Percentiles rank a stretch among this genome's conserved stretches.
Conservation (phyloP, 2,888 invertebrate genomes). For the Agrochola lychnidis region DNA sequence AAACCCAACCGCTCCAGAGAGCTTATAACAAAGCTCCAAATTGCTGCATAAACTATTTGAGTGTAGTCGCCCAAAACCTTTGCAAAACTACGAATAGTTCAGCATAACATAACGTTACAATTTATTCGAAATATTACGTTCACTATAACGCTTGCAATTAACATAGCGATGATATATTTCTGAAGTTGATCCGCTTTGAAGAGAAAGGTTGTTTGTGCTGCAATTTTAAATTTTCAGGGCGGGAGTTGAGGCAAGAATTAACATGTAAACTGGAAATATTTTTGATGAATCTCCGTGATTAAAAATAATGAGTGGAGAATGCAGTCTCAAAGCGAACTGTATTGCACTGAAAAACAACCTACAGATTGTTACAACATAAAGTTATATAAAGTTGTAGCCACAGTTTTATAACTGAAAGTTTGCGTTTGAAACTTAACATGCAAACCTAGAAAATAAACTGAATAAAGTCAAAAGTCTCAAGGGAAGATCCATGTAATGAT, state of each 20-base stretch:
- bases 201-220: slow-evolving; percentile 42
- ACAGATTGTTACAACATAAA: neutral
- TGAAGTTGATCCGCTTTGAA: slow-evolving; percentile 54
- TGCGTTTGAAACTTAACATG: neutral
- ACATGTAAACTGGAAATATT: slow-evolving; percentile 43
- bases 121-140: slow-evolving; percentile 35
- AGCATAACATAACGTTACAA: slow-evolving; percentile 3
- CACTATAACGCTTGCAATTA: slow-evolving; percentile 48
- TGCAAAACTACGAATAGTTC: slow-evolving; percentile 25
- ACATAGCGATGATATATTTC: slow-evolving; percentile 47
- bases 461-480: neutral
- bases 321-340: slow-evolving; percentile 2
- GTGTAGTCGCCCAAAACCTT: slow-evolving; percentile 26
- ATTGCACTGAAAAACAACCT: neutral
- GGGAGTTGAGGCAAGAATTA: slow-evolving; percentile 19
- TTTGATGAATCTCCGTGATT: slow-evolving; percentile 24
- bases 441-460: neutral
- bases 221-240: slow-evolving; percentile 36
- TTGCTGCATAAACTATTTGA: slow-evolving; percentile 55
- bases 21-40: slow-evolving; percentile 59
- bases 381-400: neutral
- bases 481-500: neutral
- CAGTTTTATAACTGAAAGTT: neutral
- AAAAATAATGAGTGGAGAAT: slow-evolving; percentile 29
- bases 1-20: slow-evolving; percentile 54